Evolutionary conservation across 2,797 vertebrate species (phyloP).

Genomic region (Cossypha niveicapilla): DNA sequence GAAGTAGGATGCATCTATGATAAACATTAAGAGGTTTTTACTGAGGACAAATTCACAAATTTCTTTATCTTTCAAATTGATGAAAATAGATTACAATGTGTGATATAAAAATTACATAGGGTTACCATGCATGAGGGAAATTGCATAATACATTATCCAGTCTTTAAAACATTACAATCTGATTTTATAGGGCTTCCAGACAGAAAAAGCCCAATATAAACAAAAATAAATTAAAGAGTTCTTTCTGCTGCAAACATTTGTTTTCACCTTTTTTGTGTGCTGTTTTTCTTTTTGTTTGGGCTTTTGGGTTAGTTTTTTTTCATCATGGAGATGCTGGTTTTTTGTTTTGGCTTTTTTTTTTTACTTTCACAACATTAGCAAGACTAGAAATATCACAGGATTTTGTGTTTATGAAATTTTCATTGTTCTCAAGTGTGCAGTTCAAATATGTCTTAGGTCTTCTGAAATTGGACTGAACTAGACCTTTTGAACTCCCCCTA

Average conservation of each 20-base stretch:
- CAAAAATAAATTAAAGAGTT: neutral
- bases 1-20: neutral
- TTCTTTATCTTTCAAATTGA: neutral
- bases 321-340: fast-evolving
- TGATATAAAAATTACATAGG: neutral
- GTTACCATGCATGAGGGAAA: neutral
- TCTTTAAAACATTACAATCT: neutral
- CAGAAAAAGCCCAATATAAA: neutral
- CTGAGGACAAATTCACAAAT: neutral
- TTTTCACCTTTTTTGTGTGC: neutral
- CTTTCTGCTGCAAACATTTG: neutral
- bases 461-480: neutral
- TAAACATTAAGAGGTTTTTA: neutral
- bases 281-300: neutral
- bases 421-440: neutral
- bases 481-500: neutral
- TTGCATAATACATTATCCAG: neutral
- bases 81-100: neutral
- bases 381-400: neutral
- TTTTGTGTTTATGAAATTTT: neutral
- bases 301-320: neutral
- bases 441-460: neutral
- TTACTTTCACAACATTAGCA: neutral
- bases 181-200: neutral
- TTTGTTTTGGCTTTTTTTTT: neutral